Base-by-base conservation (phyloP, 1,140 invertebrate genomes). In the honey bee (Apis mellifera) region DNA sequence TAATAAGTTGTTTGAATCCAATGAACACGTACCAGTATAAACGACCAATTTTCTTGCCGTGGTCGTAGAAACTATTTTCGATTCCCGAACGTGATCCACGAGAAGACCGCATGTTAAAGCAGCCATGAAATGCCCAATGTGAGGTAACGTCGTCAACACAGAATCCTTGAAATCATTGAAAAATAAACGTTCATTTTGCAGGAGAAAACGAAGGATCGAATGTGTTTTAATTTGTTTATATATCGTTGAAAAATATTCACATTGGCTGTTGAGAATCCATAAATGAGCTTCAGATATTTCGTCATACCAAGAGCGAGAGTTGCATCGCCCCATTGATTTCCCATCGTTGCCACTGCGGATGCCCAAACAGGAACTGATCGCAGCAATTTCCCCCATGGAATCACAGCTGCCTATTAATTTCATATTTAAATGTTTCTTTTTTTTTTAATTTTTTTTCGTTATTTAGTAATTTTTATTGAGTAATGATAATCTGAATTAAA, bases 251-350 rank as follows among this genome's bases (percentile, higher is more conserved):
- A 42, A 42, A 42, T 21, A 89, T 92, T 94, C 91, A 95, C 95
- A 76, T 95, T 95, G 82, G 94, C 95, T 32, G 95, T 95, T 0
- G 95, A 95, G 83, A 95, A 95, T 62, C 95, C 95, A 76, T 95
- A 95, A 65, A 95, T 95, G 17, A 95, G 90, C 89, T 95, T 95
- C 1, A 95, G 90, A 73, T 95, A 95, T 83, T 95, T 95, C 2
- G 95, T 95, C 89, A 95, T 95, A 13, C 95, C 95, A 48, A 95
- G 92, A 81, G 95, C 94, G 8, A 95, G 90, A 2, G 95, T 95
- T 13, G 95, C 95, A 83, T 95, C 95, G 13, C 95, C 95, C 95
- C 95, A 95, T 92, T 95, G 95, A 84, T 95, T 95, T 0, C 95
- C 95, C 91, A 95, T 94, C 2, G 95, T 95, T 7, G 95, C 95